These are phyloP conservation scores for Drosophila suboccidentalis DNA, from an alignment of 2,888 invertebrate species.

Conservation along the genomic window DNA sequence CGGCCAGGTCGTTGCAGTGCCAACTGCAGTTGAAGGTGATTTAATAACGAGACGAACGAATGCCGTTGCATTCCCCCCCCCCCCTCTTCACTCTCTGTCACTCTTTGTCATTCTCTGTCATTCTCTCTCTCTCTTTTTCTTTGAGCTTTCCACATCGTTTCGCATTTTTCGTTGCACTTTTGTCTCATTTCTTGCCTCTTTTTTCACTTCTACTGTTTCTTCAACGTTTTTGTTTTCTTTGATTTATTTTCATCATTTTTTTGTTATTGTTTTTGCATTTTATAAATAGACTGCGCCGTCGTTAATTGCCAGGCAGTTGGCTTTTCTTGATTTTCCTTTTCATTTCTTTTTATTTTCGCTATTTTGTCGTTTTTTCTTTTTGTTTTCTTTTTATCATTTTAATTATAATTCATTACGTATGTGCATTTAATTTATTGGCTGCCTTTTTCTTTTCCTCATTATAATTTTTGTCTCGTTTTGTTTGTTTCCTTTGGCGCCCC, in stretches of 20 bases:
- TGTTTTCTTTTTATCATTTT: constrained; percentile 62
- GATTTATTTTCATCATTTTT: constrained; percentile 24
- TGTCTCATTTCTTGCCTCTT: neutral
- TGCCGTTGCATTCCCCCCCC: constrained; percentile 14
- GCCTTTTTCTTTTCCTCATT: constrained; percentile 11
- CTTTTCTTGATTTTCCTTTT: constrained; percentile 13
- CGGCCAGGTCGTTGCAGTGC: constrained; percentile 73
- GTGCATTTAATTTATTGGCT: constrained; percentile 61
- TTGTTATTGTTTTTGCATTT: constrained; percentile 31
- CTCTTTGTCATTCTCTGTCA: constrained; percentile 2
- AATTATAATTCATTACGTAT: constrained; percentile 76
- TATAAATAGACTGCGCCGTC: constrained; percentile 68
- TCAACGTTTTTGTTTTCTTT: constrained; percentile 10
- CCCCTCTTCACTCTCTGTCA: neutral
- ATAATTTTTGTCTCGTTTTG: neutral
- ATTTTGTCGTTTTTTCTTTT: constrained; percentile 16
- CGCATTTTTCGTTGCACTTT: constrained; percentile 33
- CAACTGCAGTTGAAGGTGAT: constrained; percentile 82
- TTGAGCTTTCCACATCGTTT: constrained; percentile 35
- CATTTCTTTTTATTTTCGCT: constrained; percentile 1
- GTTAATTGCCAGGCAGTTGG: constrained; percentile 57
- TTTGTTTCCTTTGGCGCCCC: constrained; percentile 38
- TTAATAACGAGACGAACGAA: constrained; percentile 66
- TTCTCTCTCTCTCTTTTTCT: constrained; percentile 5
- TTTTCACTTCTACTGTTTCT: constrained; percentile 10